These are phyloP conservation scores for Myotis planiceps DNA, from an alignment of 2,797 vertebrate genomes.

Conservation along the genomic window DNA sequence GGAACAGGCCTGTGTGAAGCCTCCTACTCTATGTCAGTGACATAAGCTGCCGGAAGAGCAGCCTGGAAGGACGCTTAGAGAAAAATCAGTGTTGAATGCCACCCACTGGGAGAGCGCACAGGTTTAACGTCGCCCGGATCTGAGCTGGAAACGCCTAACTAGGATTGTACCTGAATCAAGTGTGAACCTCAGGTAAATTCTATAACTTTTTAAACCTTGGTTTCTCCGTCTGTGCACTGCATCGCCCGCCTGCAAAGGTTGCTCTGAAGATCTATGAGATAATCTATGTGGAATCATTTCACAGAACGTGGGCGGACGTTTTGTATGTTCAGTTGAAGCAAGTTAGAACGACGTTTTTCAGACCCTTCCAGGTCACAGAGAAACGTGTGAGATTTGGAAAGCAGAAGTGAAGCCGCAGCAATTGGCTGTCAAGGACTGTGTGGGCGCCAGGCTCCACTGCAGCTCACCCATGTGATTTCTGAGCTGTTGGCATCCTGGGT, in stretches of 20 bases:
- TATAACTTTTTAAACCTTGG: not conserved
- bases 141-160: not conserved
- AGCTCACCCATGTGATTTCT: rapidly evolving
- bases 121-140: not conserved
- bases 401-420: not conserved
- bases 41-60: not conserved
- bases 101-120: not conserved
- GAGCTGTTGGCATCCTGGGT: not conserved
- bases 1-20: not conserved
- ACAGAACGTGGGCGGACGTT: not conserved
- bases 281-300: not conserved
- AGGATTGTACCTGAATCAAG: not conserved
- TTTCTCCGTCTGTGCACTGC: not conserved
- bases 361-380: not conserved
- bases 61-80: not conserved
- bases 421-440: rapidly evolving
- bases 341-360: not conserved
- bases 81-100: not conserved
- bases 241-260: not conserved
- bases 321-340: not conserved
- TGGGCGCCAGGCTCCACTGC: rapidly evolving
- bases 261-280: not conserved
- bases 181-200: not conserved
- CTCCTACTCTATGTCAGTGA: not conserved
- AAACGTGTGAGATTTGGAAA: not conserved